Base-by-base conservation (phyloP, 2,888 invertebrate genomes). In the Coronaproctus castanopsis region DNA sequence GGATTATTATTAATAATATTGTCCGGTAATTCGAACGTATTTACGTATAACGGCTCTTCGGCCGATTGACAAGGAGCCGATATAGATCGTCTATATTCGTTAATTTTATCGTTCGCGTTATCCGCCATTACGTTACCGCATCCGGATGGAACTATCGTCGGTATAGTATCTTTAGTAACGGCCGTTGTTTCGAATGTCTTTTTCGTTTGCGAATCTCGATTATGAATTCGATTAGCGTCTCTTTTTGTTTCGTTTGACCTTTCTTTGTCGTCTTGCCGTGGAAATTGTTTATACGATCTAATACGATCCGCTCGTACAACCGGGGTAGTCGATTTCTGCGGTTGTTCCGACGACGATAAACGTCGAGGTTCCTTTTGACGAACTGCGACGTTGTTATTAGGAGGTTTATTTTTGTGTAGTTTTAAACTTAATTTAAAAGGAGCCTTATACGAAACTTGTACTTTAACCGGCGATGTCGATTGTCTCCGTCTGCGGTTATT, bases 391-490 rank as follows among this genome's bases (percentile, higher is more conserved):
- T 8, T 36, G 14, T 14, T 36, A 8, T 14, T 14, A 14, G 36
- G 54, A 14, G 60, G 60, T 36, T 61, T 61, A 24, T 60, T 57
- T 62, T 67, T 67, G 55, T 65, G 64, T 63, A 88, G 77, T 69
- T 85, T 85, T 58, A 88, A 78, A 70, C 86, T 87, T 71, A 88
- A 87, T 68, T 86, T 84, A 72, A 88, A 88, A 14, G 88, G 88
- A 57, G 88, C 87, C 70, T 87, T 87, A 71, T 87, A 88, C 23
- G 88, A 85, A 48, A 88, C 87, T 71, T 88, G 88, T 21, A 88
- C 73, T 36, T 36, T 36, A 5, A 14, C 36, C 36, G 36, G 36
- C 36, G 36, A 5, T 8, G 36, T 14, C 5, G 36, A 5, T 14
- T 5, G 8, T 5, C 14, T 36, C 14, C 36, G 36, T n/a, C n/a